Base-by-base conservation (phyloP, 2,113 vertebrate species). In the Opisthocomus hoazin region DNA sequence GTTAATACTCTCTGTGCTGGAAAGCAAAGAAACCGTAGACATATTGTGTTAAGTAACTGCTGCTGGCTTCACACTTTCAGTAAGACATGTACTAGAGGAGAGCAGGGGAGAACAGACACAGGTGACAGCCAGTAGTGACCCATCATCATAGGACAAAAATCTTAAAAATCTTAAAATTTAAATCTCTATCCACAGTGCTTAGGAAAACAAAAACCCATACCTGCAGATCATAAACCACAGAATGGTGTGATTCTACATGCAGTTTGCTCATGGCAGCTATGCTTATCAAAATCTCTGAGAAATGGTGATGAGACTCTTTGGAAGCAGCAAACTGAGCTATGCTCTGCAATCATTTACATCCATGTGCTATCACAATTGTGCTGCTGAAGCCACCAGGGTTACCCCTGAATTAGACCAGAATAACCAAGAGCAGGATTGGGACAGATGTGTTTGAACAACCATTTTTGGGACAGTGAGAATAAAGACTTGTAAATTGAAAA, bases 291-390 rank as follows among this genome's bases (percentile, higher is more conserved):
- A 53, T 6, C 11, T n/a, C 13, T 45, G 21, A 82, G 54, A 46
- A 61, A 63, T 21, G 9, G 12, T 36, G 15, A 4, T 1, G 1
- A 58, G 13, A 12, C 8, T 51, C 18, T 74, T 37, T 56, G 36
- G 50, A 88, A 53, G 18, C 6, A 50, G 11, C 14, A n/a, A 41
- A 11, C 34, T 10, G 9, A 21, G 9, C 7, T 70, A 5, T 23
- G 12, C 12, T 75, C 34, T 50, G 16, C 14, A 61, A n/a, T 24
- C 8, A 19, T 9, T 64, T 60, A 39, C 3, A 2, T 34, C 34
- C 9, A 5, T 24, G 5, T 32, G 15, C 19, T 73, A 27, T 6
- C 5, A 41, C 1, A 2, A 34, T 15, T 22, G 15, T 2, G 2
- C 34, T n/a, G 22, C 21, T 39, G 32, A 24, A 87, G 19, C 12